A percentile compares a stretch with the other conserved stretches of the same genome.
Evolutionary conservation across 1,140 invertebrate genomes (phyloP).

Genomic region (Drosophila virilis): DNA sequence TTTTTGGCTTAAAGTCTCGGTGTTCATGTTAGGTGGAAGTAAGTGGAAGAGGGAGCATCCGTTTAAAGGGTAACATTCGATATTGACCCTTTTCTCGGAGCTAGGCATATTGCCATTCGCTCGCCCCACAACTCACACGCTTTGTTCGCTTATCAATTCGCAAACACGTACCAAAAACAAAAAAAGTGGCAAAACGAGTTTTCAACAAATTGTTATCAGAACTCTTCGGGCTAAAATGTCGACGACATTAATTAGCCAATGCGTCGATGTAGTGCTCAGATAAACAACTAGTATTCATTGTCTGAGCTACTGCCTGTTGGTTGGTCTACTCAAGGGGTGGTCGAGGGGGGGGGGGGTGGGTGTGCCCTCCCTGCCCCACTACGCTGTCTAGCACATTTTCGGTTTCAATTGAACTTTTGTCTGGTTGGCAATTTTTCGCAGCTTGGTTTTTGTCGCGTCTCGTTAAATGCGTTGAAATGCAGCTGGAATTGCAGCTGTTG

Average conservation of each 20-base stretch:
- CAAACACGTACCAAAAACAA: constrained; percentile 17
- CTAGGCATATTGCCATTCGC: too few species aligned
- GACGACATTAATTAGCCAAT: constrained; percentile 51
- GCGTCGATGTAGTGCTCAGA: constrained; percentile 36
- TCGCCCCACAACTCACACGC: too few species aligned
- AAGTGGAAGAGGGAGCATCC: neutral
- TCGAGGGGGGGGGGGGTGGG: too few species aligned
- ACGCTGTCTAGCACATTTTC: constrained; percentile 28
- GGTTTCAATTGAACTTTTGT: constrained; percentile 61
- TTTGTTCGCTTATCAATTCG: constrained; percentile 18
- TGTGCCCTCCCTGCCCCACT: neutral
- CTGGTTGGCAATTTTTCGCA: constrained; percentile 47
- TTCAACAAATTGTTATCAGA: constrained; percentile 45
- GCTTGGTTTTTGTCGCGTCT: constrained; percentile 48
- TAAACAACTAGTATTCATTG: constrained; percentile 48
- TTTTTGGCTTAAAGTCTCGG: too few species aligned
- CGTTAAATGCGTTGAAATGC: constrained; percentile 51
- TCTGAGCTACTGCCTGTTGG: constrained; percentile 25
- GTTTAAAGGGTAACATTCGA: neutral
- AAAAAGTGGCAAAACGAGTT: constrained; percentile 25
- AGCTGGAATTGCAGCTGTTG: constrained; percentile 28
- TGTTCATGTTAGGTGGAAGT: too few species aligned
- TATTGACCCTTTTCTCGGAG: neutral
- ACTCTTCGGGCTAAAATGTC: constrained; percentile 36
- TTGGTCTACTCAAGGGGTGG: neutral